Evolutionary conservation across 92 coral and sea anemone species (phyloP).

Genomic region (Siderastrea siderea): DNA sequence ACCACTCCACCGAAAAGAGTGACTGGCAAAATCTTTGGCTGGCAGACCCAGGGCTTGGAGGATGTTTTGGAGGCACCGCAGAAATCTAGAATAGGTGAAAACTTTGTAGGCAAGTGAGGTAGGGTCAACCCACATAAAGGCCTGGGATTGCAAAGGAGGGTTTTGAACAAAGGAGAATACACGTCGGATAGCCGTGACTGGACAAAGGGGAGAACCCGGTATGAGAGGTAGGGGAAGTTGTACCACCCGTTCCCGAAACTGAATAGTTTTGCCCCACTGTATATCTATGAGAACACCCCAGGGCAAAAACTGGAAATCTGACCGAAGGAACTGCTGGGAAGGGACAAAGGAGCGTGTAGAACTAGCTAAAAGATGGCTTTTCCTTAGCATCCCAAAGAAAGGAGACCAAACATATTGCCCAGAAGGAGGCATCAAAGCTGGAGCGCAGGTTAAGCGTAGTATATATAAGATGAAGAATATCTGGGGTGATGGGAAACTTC

Average conservation of each 20-base stretch:
- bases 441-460: not conserved
- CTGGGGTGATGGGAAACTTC: slow-evolving; percentile 2
- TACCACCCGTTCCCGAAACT: slow-evolving; percentile 2
- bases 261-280: too few relatives aligned
- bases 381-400: not conserved
- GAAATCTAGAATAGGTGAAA: slow-evolving; percentile 10
- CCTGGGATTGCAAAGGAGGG: not conserved
- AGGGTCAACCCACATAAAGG: slow-evolving; percentile 8
- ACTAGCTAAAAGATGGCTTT: not conserved
- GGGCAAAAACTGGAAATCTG: not conserved
- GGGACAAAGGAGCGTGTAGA: not conserved
- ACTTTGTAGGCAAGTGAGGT: not conserved
- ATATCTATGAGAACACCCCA: not conserved
- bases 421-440: slow-evolving; percentile 20
- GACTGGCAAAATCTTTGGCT: slow-evolving; percentile 15
- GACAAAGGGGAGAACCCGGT: slow-evolving; percentile 22
- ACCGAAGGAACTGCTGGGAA: not conserved
- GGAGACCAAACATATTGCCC: slow-evolving; percentile 3
- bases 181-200: not conserved
- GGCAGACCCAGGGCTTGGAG: not conserved
- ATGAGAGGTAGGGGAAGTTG: slow-evolving; percentile 8
- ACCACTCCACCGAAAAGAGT: slow-evolving; percentile 41
- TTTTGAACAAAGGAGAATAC: not conserved
- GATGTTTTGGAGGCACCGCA: not conserved
- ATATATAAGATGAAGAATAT: not conserved